A percentile compares a stretch with the other conserved stretches of the same genome.
Conservation (phyloP, 1,140 invertebrate species). For the Drosophila biarmipes region DNA sequence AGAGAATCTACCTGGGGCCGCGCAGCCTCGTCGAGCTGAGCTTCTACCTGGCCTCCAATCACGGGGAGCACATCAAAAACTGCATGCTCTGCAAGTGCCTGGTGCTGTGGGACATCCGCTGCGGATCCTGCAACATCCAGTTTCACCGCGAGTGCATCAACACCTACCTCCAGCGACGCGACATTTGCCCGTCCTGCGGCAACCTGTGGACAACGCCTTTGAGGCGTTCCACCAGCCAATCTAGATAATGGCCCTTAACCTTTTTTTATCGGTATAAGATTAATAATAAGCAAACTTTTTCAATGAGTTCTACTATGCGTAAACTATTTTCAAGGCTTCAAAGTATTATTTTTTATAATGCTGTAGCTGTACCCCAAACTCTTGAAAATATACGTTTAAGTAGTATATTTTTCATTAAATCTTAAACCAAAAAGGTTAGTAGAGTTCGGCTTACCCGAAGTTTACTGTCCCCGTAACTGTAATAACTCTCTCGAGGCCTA, state of each 20-base stretch:
- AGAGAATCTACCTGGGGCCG: slow-evolving; percentile 57
- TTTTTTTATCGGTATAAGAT: not conserved
- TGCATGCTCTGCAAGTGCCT: slow-evolving; percentile 63
- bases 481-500: not conserved
- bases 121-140: slow-evolving; percentile 48
- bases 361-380: too few relatives aligned
- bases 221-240: slow-evolving; percentile 15
- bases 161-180: slow-evolving; percentile 59
- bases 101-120: slow-evolving; percentile 67
- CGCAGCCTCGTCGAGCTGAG: slow-evolving; percentile 60
- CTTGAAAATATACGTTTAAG: too few relatives aligned
- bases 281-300: not conserved
- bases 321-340: too few relatives aligned
- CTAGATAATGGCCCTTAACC: not conserved
- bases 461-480: slow-evolving; percentile 18
- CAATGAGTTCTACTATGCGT: not conserved
- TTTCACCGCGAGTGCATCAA: slow-evolving; percentile 63
- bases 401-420: not conserved
- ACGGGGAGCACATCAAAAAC: slow-evolving; percentile 48
- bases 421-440: not conserved
- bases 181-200: slow-evolving; percentile 59
- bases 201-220: slow-evolving; percentile 51
- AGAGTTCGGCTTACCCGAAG: not conserved
- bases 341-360: too few relatives aligned
- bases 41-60: slow-evolving; percentile 58